Evolutionary conservation across 2,797 vertebrate genomes (phyloP).

Genomic region (Tenualosa thibaudeaui): DNA sequence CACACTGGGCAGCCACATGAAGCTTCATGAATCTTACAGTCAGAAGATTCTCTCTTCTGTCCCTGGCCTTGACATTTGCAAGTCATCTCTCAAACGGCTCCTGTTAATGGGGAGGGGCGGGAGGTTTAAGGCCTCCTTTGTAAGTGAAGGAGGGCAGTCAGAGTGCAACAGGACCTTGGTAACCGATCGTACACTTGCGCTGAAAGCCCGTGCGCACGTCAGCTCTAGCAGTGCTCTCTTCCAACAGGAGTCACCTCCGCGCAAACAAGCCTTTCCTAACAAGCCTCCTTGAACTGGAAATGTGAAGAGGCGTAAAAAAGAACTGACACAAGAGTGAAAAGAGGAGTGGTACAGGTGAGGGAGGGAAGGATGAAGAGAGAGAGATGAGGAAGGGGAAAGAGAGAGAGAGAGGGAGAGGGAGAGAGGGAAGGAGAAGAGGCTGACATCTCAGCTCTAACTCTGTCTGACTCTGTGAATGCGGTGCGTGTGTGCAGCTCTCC

Average conservation of each 20-base stretch:
- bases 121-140: background rate
- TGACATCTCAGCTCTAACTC: background rate
- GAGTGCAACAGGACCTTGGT: background rate
- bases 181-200: background rate
- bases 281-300: constrained; percentile 11
- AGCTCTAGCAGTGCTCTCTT: background rate
- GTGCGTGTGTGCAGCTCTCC: constrained; percentile 12
- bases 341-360: background rate
- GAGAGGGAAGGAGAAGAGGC: background rate
- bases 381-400: background rate
- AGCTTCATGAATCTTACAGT: background rate
- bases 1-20: background rate
- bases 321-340: constrained; percentile 12
- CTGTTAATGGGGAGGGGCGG: background rate
- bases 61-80: background rate
- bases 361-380: background rate
- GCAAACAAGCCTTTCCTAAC: constrained; percentile 15
- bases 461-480: constrained; percentile 16
- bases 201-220: background rate
- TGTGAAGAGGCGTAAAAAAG: background rate
- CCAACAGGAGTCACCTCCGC: constrained; percentile 5
- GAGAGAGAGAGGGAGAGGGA: background rate
- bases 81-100: background rate
- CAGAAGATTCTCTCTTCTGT: background rate
- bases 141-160: background rate